phyloP scores from a whole-genome alignment of 2,113 vertebrate genomes.

The Hippolais icterina region DNA sequence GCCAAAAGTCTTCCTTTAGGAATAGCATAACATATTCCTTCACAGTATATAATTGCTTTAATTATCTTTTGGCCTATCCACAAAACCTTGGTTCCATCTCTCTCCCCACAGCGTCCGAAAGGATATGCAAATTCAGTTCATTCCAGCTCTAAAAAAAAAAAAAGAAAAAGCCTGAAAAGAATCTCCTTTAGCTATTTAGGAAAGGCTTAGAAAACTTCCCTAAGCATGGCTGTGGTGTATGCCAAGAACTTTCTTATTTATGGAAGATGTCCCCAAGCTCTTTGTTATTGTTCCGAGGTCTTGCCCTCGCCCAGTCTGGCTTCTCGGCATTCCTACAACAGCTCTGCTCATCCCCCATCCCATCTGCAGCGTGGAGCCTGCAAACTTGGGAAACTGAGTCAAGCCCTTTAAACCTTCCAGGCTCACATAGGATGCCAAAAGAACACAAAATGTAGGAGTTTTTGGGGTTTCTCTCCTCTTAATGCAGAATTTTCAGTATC shows the following conservation, averaged over 20 bases:
- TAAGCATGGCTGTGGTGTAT: neutral
- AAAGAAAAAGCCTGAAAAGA: neutral
- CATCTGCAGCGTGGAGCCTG: neutral
- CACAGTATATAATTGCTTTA: slow-evolving; percentile 35
- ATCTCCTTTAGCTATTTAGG: slow-evolving; percentile 12
- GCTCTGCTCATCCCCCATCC: neutral
- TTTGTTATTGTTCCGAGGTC: slow-evolving; percentile 47
- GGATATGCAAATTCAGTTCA: neutral
- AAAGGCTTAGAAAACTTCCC: slow-evolving; percentile 23
- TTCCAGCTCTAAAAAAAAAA: neutral
- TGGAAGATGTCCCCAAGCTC: slow-evolving; percentile 31
- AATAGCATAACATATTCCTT: slow-evolving; percentile 3
- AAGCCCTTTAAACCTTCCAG: neutral
- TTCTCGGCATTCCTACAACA: neutral
- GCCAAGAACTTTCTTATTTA: slow-evolving; percentile 55
- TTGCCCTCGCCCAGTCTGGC: neutral
- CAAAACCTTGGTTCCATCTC: neutral
- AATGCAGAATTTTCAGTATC: neutral
- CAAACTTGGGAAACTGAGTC: neutral
- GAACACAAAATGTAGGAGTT: neutral
- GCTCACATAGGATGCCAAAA: neutral
- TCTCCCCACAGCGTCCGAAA: neutral
- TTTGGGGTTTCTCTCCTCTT: neutral
- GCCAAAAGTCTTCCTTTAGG: slow-evolving; percentile 20
- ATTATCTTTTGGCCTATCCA: slow-evolving; percentile 38